Evolutionary conservation across 2,888 invertebrate genomes (phyloP), one percentile per base, ranked within the genome.

Genomic region (Thalpophila matura): DNA sequence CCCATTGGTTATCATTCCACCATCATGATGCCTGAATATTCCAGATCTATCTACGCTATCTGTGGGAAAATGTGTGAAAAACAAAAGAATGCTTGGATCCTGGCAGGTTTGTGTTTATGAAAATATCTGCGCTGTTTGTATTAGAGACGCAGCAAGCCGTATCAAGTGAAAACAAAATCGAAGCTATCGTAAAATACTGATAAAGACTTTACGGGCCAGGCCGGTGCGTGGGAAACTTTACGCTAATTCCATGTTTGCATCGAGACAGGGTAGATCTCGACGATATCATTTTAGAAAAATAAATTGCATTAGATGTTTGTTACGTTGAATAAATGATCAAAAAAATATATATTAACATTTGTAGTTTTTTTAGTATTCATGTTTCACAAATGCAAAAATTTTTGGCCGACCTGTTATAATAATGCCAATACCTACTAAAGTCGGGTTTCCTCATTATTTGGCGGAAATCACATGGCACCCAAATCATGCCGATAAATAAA

Each of bases 91-190:
- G 29, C 31, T 5, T 16, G 20, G 37, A 50, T 49, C 4, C 0
- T 29, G 4, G 16, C 31, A n/a, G n/a, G 18, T 47, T 37, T 18
- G 24, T 70, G 66, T 55, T 68, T 70, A 55, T 55, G 71, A 62
- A 35, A 29, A 37, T 42, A 46, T 27, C 33, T 14, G 6, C 1
- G 16, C 5, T 37, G 64, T 63, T 49, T 31, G 43, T 38, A n/a
- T 24, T 40, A 29, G 29, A 45, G 24, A 12, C 9, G 18, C 42
- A 16, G 24, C 6, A 37, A n/a, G n/a, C n/a, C n/a, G n/a, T n/a
- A n/a, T n/a, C n/a, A 27, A 29, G 40, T 20, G 33, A 37, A 43
- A 54, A 47, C 24, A 54, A 20, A 47, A 22, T 26, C 16, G 47
- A 29, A 18, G 29, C 18, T 18, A 35, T n/a, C 10, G 49, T 26